These are phyloP conservation scores for Holocentrus rufus DNA, from an alignment of 2,797 vertebrate species.

Conservation along the genomic window DNA sequence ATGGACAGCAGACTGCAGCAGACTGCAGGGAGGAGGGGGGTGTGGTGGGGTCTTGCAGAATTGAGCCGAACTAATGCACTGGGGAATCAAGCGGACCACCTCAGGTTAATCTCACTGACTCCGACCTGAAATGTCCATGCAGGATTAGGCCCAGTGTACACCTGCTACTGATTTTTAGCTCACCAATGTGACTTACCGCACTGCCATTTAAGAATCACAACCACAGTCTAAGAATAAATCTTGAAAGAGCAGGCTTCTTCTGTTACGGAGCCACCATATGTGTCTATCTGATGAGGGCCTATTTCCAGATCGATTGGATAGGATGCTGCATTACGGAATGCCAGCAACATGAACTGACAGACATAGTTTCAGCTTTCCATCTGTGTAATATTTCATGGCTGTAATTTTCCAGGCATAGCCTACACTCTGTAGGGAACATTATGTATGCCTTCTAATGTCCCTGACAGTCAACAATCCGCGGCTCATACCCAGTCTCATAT, in stretches of 20 bases:
- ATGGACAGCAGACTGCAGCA: too few relatives aligned
- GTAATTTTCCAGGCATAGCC: slow-evolving; percentile 6
- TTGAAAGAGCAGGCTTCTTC: slow-evolving; percentile 28
- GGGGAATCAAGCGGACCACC: slow-evolving; percentile 76
- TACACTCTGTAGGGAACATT: slow-evolving; percentile 1
- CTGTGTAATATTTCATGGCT: not conserved
- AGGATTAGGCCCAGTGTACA: slow-evolving; percentile 76
- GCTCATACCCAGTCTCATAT: slow-evolving; percentile 7
- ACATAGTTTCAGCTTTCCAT: not conserved
- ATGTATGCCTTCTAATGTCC: not conserved
- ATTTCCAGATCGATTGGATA: slow-evolving; percentile 10
- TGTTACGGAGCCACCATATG: not conserved
- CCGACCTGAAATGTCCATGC: slow-evolving; percentile 72
- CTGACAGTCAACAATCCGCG: not conserved
- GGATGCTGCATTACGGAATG: not conserved
- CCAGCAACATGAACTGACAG: slow-evolving; percentile 12
- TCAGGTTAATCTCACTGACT: slow-evolving; percentile 82
- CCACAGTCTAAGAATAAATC: slow-evolving; percentile 33
- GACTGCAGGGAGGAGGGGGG: too few relatives aligned
- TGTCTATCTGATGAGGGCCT: slow-evolving; percentile 14
- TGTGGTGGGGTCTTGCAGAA: slow-evolving; percentile 50
- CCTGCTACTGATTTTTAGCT: slow-evolving; percentile 74
- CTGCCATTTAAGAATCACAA: slow-evolving; percentile 60
- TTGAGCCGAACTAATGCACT: slow-evolving; percentile 59
- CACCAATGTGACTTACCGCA: slow-evolving; percentile 57